Conservation (phyloP, 2,888 invertebrate species). For the Stratiomys singularior region DNA sequence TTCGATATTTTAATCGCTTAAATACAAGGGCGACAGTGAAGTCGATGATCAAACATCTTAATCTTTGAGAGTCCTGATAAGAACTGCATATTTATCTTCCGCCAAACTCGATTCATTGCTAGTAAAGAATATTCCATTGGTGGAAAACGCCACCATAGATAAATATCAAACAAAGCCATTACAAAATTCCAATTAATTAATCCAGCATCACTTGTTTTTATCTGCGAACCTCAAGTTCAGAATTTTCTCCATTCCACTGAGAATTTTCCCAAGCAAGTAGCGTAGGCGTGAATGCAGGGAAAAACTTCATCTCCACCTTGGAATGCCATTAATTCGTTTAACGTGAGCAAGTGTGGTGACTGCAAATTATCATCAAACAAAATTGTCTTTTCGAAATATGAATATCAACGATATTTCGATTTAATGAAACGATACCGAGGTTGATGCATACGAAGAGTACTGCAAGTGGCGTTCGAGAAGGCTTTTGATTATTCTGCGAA, state of each 20-base stretch:
- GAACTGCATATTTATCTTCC: not conserved
- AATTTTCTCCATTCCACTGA: not conserved
- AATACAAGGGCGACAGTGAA: constrained; percentile 23
- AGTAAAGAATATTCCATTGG: not conserved
- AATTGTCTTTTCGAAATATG: not conserved
- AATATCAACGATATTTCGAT: not conserved
- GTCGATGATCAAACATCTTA: constrained; percentile 43
- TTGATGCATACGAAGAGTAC: not conserved
- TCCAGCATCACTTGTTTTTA: constrained; percentile 4
- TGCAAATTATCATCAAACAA: constrained; percentile 3
- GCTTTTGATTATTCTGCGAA: constrained; percentile 26
- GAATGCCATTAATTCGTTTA: not conserved
- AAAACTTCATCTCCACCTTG: not conserved
- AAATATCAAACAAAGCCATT: not conserved
- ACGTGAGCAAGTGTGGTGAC: constrained; percentile 12
- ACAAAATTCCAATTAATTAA: constrained; percentile 1
- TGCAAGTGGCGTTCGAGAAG: not conserved
- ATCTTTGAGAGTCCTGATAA: constrained; percentile 36
- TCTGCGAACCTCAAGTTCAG: not conserved
- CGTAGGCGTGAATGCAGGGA: not conserved
- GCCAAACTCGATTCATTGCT: not conserved
- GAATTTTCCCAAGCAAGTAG: not conserved
- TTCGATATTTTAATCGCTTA: constrained; percentile 42
- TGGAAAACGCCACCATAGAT: not conserved
- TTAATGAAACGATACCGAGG: not conserved